These are phyloP conservation scores for Solenodon paradoxus DNA, from an alignment of 2,113 vertebrate genomes.

Conservation along the genomic window DNA sequence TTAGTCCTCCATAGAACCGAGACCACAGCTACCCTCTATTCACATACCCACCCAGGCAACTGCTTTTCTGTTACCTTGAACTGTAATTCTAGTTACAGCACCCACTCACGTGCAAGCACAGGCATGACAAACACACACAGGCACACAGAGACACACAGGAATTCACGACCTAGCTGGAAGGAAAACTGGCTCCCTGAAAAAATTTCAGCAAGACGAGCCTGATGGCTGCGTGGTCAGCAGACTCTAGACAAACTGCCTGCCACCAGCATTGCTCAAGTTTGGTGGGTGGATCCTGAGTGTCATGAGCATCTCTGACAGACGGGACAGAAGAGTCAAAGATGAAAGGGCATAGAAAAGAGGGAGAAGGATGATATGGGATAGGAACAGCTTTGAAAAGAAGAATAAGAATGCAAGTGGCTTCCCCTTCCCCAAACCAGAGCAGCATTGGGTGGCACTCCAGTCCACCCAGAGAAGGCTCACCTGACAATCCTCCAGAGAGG, in stretches of 20 bases:
- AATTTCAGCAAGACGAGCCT: background rate
- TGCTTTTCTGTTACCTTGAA: slow-evolving; percentile 7
- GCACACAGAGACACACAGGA: background rate
- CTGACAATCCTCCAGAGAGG: background rate
- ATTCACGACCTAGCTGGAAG: background rate
- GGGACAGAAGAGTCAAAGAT: background rate
- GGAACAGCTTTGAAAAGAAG: background rate
- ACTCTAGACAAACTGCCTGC: background rate
- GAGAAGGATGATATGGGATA: background rate
- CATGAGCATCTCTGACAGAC: background rate
- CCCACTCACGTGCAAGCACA: background rate
- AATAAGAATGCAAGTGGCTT: background rate
- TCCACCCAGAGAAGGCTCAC: background rate
- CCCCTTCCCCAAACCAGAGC: background rate
- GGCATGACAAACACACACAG: background rate
- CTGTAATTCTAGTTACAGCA: background rate
- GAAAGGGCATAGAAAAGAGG: background rate
- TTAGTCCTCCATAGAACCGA: slow-evolving; percentile 58
- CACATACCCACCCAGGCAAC: slow-evolving; percentile 56
- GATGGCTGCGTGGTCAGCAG: background rate
- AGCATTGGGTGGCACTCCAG: background rate
- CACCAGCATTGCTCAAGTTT: background rate
- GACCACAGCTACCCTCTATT: background rate
- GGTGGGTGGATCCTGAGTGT: background rate
- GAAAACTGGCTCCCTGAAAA: background rate